Evolutionary conservation across 2,888 invertebrate genomes (phyloP).

Genomic region (Drosophila helvetica): DNA sequence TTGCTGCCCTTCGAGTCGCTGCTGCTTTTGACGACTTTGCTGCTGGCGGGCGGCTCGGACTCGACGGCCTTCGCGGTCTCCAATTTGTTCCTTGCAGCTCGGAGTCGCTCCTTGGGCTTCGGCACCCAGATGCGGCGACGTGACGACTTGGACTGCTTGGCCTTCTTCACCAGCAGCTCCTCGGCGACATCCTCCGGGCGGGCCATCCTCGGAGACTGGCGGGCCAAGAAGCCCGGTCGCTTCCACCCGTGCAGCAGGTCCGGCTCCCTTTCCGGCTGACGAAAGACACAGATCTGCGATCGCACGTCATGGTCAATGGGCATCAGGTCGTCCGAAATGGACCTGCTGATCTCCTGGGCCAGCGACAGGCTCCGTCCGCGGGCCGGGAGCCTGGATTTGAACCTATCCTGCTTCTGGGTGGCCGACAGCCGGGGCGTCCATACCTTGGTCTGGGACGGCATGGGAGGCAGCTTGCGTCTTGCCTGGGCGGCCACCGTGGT

Average conservation of each 20-base stretch:
- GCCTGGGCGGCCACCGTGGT: background rate
- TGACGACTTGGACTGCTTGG: conserved; percentile 24
- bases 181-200: background rate
- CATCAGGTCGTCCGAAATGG: conserved; percentile 63
- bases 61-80: background rate
- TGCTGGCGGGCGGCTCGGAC: background rate
- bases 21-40: background rate
- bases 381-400: conserved; percentile 7
- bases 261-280: background rate
- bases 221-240: conserved; percentile 17
- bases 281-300: background rate
- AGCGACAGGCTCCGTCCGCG: conserved; percentile 7
- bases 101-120: background rate
- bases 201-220: background rate
- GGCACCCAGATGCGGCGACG: conserved; percentile 3
- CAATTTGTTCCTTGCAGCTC: background rate
- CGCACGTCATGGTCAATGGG: background rate
- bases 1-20: background rate
- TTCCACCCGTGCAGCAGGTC: conserved; percentile 60
- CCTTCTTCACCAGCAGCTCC: conserved; percentile 1
- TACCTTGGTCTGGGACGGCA: background rate
- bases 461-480: background rate
- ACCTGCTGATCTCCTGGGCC: conserved; percentile 53
- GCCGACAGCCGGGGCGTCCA: background rate
- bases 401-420: conserved; percentile 43